Percentiles rank a stretch among this genome's conserved stretches.
Conservation (phyloP, 1,140 invertebrate species). For the Camponotus vicinus region DNA sequence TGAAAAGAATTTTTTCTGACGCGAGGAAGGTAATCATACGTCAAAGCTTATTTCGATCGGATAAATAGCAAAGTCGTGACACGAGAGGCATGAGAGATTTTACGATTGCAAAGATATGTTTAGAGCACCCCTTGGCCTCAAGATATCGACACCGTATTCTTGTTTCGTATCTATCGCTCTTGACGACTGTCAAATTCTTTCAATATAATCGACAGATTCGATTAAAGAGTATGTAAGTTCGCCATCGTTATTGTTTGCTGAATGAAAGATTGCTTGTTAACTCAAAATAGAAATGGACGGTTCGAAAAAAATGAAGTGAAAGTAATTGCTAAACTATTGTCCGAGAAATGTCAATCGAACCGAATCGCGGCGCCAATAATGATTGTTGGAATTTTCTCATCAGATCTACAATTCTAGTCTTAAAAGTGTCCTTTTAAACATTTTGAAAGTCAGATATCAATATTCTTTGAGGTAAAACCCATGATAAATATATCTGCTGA, state of each 20-base stretch:
- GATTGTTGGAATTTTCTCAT: slow-evolving; percentile 27
- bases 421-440: not conserved
- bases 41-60: slow-evolving; percentile 55
- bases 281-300: not conserved
- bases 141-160: slow-evolving; percentile 54
- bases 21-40: slow-evolving; percentile 50
- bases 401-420: not conserved
- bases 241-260: not conserved
- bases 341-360: slow-evolving; percentile 37
- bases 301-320: not conserved
- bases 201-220: slow-evolving; percentile 2
- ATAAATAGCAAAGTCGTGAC: slow-evolving; percentile 64
- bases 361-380: not conserved
- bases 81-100: slow-evolving; percentile 78
- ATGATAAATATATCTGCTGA: not conserved
- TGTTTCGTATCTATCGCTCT: slow-evolving; percentile 32
- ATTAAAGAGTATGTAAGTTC: slow-evolving; percentile 25
- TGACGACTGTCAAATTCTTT: slow-evolving; percentile 32
- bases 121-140: slow-evolving; percentile 66
- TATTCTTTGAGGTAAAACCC: not conserved
- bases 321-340: slow-evolving; percentile 34
- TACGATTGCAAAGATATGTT: slow-evolving; percentile 63
- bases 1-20: slow-evolving; percentile 30
- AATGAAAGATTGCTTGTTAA: not conserved
- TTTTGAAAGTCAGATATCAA: not conserved